Evolutionary conservation across 2,888 invertebrate genomes (phyloP), one percentile per base, ranked within the genome.

Genomic region (Augochlorella aurata): DNA sequence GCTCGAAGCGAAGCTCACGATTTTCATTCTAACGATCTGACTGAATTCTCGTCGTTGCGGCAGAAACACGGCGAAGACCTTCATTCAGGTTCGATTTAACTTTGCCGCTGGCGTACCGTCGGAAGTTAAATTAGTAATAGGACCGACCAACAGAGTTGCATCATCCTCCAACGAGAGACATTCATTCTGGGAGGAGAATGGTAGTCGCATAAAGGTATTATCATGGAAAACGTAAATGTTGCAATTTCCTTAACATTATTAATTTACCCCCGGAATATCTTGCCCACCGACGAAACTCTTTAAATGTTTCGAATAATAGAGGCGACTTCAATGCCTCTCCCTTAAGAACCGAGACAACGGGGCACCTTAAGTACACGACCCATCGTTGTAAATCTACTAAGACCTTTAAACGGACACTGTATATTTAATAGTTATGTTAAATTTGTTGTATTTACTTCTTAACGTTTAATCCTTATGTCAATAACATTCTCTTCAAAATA

Each of bases 101-200:
- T 87, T 87, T 85, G 84, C 74, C 85, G 79, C 74, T 67, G 78
- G 82, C 78, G 80, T 67, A 81, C 74, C 79, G 82, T 79, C 87
- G 87, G 81, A 87, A 87, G 87, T 87, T 87, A 87, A 87, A 87
- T 87, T 87, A 87, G 85, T 82, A 87, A 83, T 82, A 85, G 87
- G 79, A 74, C 77, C 71, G 80, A 74, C 71, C 83, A 71, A 82
- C 83, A 52, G 78, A 87, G 85, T 87, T 84, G 73, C 85, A 84
- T 81, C 83, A 84, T 74, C 79, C 69, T 76, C 75, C 85, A 87
- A 87, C 82, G 85, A 84, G 85, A 77, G 80, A 87, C 87, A 87
- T 85, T 87, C 82, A 61, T 84, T 82, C 52, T 63, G 54, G 63
- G 65, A 79, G 66, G 63, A 49, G 63, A 66, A 45, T 71, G 24